phyloP scores from a whole-genome alignment of 2,797 vertebrate species.

The Rhinophrynus dorsalis region DNA sequence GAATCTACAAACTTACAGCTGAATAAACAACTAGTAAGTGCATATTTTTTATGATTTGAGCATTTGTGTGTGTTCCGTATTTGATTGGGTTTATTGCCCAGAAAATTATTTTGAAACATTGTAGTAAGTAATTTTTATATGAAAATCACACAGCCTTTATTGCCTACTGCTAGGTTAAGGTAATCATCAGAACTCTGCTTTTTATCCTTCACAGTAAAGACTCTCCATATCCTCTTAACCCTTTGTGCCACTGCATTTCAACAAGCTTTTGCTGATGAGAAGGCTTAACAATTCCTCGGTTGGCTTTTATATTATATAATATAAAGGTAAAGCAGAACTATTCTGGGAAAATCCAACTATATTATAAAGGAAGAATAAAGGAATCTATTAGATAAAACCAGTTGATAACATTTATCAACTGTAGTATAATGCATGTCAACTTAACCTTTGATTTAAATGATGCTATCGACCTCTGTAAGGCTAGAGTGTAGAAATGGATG shows the following conservation, averaged over 20 bases:
- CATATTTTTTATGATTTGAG: conserved; percentile 17
- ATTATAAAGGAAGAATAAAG: too few species aligned
- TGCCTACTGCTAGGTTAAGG: neutral
- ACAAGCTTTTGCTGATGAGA: neutral
- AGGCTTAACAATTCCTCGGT: too few species aligned
- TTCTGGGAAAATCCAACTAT: too few species aligned
- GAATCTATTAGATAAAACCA: too few species aligned
- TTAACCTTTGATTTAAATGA: too few species aligned
- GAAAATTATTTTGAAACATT: conserved; percentile 18
- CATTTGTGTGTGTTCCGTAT: conserved; percentile 18
- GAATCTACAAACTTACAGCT: conserved; percentile 21
- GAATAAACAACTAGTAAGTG: conserved; percentile 26
- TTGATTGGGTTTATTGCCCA: conserved; percentile 3
- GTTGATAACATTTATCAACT: too few species aligned
- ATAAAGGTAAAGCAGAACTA: too few species aligned
- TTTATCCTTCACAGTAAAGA: conserved; percentile 12
- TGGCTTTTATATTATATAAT: too few species aligned
- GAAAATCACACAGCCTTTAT: neutral
- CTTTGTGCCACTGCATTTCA: neutral
- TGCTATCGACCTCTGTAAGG: too few species aligned
- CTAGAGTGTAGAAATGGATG: too few species aligned
- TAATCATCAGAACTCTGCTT: conserved; percentile 11
- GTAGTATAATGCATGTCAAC: too few species aligned
- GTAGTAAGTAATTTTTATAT: neutral
- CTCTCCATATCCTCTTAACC: neutral